Percentiles rank a stretch among this genome's conserved stretches.
Conservation (phyloP, 2,797 vertebrate species). For the Pachyuromys duprasi region DNA sequence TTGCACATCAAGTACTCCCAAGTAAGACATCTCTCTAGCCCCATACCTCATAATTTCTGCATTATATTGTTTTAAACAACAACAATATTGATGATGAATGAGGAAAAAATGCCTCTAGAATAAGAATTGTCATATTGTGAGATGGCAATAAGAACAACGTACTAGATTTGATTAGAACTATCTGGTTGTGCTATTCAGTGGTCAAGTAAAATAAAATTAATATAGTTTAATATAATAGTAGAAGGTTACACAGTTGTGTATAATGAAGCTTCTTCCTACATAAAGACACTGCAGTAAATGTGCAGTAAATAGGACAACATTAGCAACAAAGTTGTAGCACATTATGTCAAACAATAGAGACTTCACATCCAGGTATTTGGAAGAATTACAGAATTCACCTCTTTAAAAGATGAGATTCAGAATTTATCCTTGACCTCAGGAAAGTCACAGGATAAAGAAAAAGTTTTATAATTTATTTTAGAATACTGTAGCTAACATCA, state of each 20-base stretch:
- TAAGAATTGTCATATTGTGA: background rate
- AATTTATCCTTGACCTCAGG: background rate
- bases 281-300: background rate
- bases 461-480: background rate
- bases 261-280: background rate
- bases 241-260: too few species aligned
- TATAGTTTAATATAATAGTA: background rate
- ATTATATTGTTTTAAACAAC: background rate
- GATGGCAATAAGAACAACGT: background rate
- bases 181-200: background rate
- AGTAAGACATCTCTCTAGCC: too few species aligned
- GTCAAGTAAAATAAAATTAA: conserved; percentile 40
- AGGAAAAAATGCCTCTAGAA: background rate
- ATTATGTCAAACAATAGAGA: background rate
- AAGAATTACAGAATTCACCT: background rate
- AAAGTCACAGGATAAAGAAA: background rate
- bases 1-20: too few species aligned
- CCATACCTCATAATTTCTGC: background rate
- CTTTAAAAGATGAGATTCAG: conserved; percentile 46
- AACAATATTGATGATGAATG: background rate
- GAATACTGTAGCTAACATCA: background rate
- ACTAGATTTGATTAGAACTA: background rate
- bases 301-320: background rate
- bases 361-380: background rate
- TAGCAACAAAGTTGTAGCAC: background rate